Conservation (phyloP, 2,797 vertebrate species). For the Argya squamiceps region DNA sequence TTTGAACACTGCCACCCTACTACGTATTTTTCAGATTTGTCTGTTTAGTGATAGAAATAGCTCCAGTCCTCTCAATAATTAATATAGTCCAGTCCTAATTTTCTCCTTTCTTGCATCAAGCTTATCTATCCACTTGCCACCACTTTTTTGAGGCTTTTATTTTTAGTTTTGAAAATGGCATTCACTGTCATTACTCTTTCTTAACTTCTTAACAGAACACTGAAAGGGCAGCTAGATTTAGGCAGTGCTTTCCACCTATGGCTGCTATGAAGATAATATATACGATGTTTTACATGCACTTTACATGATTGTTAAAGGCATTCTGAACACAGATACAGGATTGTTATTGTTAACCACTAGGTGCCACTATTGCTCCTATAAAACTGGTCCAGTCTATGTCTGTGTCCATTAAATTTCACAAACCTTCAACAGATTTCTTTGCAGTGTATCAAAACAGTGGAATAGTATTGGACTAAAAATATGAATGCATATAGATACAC, state of each 20-base stretch:
- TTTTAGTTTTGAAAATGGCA: neutral
- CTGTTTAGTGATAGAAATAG: neutral
- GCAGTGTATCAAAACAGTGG: neutral
- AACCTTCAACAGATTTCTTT: neutral
- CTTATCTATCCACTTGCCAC: neutral
- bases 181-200: neutral
- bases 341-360: slow-evolving; percentile 48
- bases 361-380: slow-evolving; percentile 61
- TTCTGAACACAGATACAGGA: neutral
- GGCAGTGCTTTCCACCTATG: neutral
- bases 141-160: neutral
- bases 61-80: neutral
- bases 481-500: neutral
- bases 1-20: neutral
- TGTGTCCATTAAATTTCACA: neutral
- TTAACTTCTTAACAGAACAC: neutral
- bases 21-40: neutral
- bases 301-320: neutral
- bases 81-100: neutral
- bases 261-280: neutral
- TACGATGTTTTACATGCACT: neutral
- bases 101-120: neutral
- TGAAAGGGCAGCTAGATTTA: neutral
- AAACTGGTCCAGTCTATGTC: neutral
- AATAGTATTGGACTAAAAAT: neutral